Evolutionary conservation across 1,140 invertebrate genomes (phyloP).

Genomic region (Chymomyza costata): DNA sequence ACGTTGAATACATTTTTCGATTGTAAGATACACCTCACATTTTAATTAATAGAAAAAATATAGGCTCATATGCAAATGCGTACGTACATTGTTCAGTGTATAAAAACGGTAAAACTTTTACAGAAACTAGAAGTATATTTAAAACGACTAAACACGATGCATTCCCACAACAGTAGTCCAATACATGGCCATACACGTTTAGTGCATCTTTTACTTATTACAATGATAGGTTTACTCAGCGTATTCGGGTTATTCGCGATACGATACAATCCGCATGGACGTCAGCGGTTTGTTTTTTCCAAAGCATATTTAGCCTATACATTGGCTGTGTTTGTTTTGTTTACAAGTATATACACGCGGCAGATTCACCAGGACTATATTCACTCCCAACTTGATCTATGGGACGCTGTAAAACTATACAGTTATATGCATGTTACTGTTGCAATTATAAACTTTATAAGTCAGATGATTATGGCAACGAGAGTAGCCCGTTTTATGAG

Average conservation of each 20-base stretch:
- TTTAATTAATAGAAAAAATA: too few relatives aligned
- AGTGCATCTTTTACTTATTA: conserved; percentile 32
- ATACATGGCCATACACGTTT: conserved; percentile 18
- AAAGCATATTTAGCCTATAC: conserved; percentile 37
- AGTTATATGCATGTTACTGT: conserved; percentile 58
- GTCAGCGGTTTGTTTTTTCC: conserved; percentile 40
- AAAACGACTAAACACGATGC: too few relatives aligned
- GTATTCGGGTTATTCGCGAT: conserved; percentile 44
- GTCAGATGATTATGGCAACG: conserved; percentile 35
- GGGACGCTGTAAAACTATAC: conserved; percentile 51
- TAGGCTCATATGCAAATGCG: too few relatives aligned
- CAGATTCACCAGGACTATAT: conserved; percentile 43
- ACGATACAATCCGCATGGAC: conserved; percentile 23
- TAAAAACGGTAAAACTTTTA: too few relatives aligned
- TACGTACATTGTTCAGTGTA: too few relatives aligned
- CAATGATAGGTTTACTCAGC: conserved; percentile 31
- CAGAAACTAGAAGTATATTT: too few relatives aligned
- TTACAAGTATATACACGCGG: conserved; percentile 35
- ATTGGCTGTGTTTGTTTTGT: conserved; percentile 30
- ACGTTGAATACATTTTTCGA: too few relatives aligned
- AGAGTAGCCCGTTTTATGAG: conserved; percentile 41
- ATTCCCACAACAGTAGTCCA: too few relatives aligned
- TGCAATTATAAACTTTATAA: conserved; percentile 48
- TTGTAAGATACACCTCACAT: too few relatives aligned
- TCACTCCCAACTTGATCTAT: conserved; percentile 37